phyloP scores from a whole-genome alignment of 30 jellyfish, hydroid and myxozoan genomes.

The Cassiopea xamachana region DNA sequence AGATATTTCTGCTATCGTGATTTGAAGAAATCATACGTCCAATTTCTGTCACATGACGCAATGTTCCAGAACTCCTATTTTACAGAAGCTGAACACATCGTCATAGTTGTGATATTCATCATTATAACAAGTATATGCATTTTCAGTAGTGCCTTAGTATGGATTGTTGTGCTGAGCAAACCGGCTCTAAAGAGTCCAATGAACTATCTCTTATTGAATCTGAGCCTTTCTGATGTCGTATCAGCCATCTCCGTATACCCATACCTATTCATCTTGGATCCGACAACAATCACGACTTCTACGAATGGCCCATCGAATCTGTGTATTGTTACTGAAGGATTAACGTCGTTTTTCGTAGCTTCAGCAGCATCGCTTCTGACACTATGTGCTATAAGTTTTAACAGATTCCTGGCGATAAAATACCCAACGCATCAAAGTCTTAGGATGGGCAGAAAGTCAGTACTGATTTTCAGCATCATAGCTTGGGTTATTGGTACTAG shows the following conservation, averaged over 20 bases:
- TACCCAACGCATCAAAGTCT: constrained; percentile 78
- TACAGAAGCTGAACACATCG: constrained; percentile 41
- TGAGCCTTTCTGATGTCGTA: constrained; percentile 80
- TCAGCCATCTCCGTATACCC: constrained; percentile 71
- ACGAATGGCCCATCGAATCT: constrained; percentile 21
- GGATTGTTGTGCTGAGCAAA: constrained; percentile 69
- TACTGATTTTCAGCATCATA: constrained; percentile 39
- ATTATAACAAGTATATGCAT: constrained; percentile 36
- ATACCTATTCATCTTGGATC: constrained; percentile 73
- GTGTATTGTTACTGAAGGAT: constrained; percentile 90
- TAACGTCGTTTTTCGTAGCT: constrained; percentile 77
- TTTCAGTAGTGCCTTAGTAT: constrained; percentile 63
- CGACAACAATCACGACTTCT: constrained; percentile 38
- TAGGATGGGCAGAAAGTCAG: constrained; percentile 78
- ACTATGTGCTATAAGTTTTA: constrained; percentile 85
- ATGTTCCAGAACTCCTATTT: constrained; percentile 76
- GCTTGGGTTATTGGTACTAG: constrained; percentile 73
- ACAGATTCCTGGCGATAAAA: constrained; percentile 83
- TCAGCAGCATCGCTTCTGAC: constrained; percentile 89
- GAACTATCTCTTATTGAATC: constrained; percentile 79
- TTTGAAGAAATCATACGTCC: too few relatives aligned
- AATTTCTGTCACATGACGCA: not conserved
- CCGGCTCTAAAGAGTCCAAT: constrained; percentile 76
- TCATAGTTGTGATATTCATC: constrained; percentile 36
- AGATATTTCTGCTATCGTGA: too few relatives aligned